phyloP scores from a whole-genome alignment of 2,113 vertebrate genomes.

The Corythaeola cristata region DNA sequence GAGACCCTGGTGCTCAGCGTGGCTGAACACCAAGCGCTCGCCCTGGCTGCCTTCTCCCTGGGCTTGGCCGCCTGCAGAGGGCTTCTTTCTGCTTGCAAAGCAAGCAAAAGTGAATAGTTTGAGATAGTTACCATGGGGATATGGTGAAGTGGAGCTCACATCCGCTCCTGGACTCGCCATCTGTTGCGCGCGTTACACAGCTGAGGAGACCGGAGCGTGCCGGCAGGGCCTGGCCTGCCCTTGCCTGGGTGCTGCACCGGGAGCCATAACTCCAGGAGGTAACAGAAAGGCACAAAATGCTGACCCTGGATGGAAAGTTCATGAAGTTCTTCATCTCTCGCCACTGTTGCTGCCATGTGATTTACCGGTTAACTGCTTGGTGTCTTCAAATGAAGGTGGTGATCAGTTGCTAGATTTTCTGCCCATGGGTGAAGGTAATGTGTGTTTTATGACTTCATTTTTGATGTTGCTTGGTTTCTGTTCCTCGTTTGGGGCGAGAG shows the following conservation, averaged over 20 bases:
- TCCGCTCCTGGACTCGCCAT: neutral
- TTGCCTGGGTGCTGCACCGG: neutral
- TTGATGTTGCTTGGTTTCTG: neutral
- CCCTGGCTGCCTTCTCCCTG: neutral
- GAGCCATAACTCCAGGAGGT: neutral
- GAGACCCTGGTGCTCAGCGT: neutral
- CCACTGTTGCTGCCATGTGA: neutral
- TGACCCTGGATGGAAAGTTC: neutral
- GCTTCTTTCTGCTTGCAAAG: neutral
- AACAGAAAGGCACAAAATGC: neutral
- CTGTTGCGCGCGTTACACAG: neutral
- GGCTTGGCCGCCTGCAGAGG: neutral
- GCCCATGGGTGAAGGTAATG: constrained; percentile 1
- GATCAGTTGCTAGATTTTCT: neutral
- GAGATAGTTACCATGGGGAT: neutral
- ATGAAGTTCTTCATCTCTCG: neutral
- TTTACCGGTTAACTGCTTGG: neutral
- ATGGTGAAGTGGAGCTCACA: neutral
- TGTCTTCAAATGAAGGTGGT: neutral
- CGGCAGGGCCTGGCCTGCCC: neutral
- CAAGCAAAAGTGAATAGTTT: neutral
- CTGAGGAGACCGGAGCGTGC: neutral
- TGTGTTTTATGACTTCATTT: neutral
- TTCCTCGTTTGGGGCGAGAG: neutral
- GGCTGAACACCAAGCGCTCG: neutral